phyloP scores from a whole-genome alignment of 2,797 vertebrate genomes.

The Falco biarmicus region DNA sequence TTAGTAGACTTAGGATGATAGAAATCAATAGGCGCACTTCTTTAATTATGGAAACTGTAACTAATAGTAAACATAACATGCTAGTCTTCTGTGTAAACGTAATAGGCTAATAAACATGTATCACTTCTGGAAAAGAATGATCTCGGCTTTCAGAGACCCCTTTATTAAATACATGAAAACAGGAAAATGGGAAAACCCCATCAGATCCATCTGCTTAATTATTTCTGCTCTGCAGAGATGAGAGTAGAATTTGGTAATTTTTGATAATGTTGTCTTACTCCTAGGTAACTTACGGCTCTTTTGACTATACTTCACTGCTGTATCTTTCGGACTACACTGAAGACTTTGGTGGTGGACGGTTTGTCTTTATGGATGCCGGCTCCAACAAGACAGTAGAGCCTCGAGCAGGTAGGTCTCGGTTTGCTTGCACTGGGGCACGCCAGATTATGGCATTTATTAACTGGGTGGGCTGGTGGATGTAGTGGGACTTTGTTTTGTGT shows the following conservation, averaged over 20 bases:
- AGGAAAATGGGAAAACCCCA: not conserved
- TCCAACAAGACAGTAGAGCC: constrained; percentile 92
- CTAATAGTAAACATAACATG: not conserved
- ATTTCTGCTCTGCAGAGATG: not conserved
- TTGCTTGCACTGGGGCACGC: not conserved
- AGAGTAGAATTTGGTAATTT: not conserved
- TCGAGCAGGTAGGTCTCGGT: constrained; percentile 70
- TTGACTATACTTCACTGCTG: constrained; percentile 95
- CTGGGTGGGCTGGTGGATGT: not conserved
- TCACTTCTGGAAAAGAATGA: not conserved
- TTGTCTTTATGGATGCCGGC: constrained; percentile 90
- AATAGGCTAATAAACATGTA: not conserved
- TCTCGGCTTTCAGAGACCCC: not conserved
- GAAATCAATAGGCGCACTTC: not conserved
- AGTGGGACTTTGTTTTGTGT: not conserved
- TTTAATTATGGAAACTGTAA: not conserved
- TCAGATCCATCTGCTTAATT: not conserved
- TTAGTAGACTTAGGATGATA: not conserved
- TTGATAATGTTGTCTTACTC: not conserved
- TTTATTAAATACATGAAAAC: not conserved
- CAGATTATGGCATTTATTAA: not conserved
- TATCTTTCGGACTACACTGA: constrained; percentile 91
- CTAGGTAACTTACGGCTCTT: constrained; percentile 94
- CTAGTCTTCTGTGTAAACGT: not conserved
- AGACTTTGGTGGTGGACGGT: constrained; percentile 92